Percentiles rank a stretch among this genome's conserved stretches.
Conservation (phyloP, 1,140 invertebrate genomes). For the Bradysia coprophila region DNA sequence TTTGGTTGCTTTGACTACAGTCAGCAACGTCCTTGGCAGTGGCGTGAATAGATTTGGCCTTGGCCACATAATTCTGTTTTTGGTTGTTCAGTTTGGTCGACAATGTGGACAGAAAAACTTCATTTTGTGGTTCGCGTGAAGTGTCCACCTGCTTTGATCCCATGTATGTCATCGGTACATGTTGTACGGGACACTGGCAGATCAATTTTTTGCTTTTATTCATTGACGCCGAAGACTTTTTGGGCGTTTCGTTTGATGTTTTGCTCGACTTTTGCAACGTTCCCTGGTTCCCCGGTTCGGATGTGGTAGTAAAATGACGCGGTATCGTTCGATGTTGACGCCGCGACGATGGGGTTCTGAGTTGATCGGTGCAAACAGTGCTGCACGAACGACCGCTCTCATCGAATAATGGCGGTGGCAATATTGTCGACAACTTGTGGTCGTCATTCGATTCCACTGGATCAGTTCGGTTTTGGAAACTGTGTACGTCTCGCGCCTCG, state of each 20-base stretch:
- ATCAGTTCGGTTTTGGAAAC: too few species aligned
- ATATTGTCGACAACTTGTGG: constrained; percentile 4
- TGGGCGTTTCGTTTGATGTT: not conserved
- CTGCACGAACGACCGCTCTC: not conserved
- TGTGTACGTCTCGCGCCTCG: too few species aligned
- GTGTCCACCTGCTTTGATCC: constrained; percentile 10
- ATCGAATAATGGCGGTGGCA: constrained; percentile 6
- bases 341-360: constrained; percentile 17
- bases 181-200: constrained; percentile 23
- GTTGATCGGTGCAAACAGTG: not conserved
- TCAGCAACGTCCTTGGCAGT: not conserved
- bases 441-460: too few species aligned
- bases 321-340: constrained; percentile 24
- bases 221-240: not conserved
- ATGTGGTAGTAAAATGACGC: constrained; percentile 18
- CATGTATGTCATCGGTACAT: constrained; percentile 25
- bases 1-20: not conserved
- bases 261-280: constrained; percentile 1
- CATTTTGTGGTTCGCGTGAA: constrained; percentile 5
- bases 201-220: constrained; percentile 15
- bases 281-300: not conserved
- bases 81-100: constrained; percentile 2
- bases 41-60: not conserved
- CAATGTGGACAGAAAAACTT: constrained; percentile 11
- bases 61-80: not conserved